Base-by-base conservation (phyloP, 2,888 invertebrate genomes). In the Galeruca laticollis region DNA sequence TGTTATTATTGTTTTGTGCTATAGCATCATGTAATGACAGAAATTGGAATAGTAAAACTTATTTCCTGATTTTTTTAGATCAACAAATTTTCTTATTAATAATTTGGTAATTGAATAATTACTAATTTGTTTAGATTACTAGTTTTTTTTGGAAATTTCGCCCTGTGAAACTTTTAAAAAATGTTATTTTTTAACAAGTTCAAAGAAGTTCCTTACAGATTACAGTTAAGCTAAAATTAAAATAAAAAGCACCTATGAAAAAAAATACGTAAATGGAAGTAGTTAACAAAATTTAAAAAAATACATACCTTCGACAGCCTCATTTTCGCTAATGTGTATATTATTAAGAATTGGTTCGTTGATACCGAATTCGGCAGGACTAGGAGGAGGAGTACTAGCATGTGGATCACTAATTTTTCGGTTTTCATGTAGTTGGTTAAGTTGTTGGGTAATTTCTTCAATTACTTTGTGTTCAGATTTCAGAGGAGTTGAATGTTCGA, bases 361-460 rank as follows among this genome's bases (percentile, higher is more conserved):
- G 26, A 75, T 65, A 37, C 78, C 77, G 63, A 79, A 82, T 82
- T 84, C 85, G 4, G 83, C 82, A 2, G 85, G 85, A 76, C 84
- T 85, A 13, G 86, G 83, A 15, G 86, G 86, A 10, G 86, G 85
- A 11, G 85, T 85, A 67, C 77, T 82, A 9, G 79, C 78, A 66
- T 80, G 79, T 35, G 74, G 74, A 57, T 80, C 80, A 52, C 76
- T 65, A 62, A 61, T 68, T 73, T 49, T 72, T 13, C 79, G 77
- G 20, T 75, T 77, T n/a, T 79, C 73, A 52, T 84, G 82, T 43
- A 84, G 62, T 26, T 80, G 79, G 64, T 83, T 79, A 18, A 86
- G 75, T 67, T 84, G 83, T 54, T 84, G 78, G 0, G 83, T 82
- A n/a, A 85, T 81, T 67, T 83, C 82, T 60, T 83, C 80, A 33